Evolutionary conservation across 2,888 invertebrate species (phyloP).

Genomic region (Octodonta nipae): DNA sequence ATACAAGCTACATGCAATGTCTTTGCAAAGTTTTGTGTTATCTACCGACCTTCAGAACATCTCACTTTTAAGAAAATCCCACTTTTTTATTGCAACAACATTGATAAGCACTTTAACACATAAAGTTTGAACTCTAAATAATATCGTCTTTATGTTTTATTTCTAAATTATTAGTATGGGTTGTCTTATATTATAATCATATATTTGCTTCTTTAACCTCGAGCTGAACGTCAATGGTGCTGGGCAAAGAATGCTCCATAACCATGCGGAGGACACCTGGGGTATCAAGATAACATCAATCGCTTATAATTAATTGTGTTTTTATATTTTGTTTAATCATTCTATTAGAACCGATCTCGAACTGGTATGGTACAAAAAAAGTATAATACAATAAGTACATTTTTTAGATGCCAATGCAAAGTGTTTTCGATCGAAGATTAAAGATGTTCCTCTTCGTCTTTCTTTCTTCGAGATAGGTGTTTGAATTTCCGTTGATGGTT

Average conservation of each 20-base stretch:
- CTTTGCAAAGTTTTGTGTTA: no score
- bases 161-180: no score
- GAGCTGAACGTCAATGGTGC: slow-evolving; percentile 2
- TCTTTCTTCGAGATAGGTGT: slow-evolving; percentile 7
- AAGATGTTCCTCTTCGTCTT: background rate
- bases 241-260: slow-evolving; percentile 10
- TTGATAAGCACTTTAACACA: no score
- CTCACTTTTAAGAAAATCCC: no score
- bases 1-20: no score
- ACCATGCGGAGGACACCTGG: slow-evolving; percentile 33
- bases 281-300: slow-evolving; percentile 34
- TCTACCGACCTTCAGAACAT: no score
- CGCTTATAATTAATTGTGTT: slow-evolving; percentile 38
- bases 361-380: slow-evolving; percentile 14
- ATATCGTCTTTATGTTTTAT: no score
- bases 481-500: slow-evolving; percentile 11
- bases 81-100: no score
- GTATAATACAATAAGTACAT: slow-evolving; percentile 25
- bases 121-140: no score
- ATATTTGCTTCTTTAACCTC: no score
- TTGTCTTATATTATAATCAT: no score
- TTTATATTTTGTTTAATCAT: slow-evolving; percentile 38
- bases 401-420: slow-evolving; percentile 31
- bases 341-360: slow-evolving; percentile 32
- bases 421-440: slow-evolving; percentile 18